Evolutionary conservation across 1,140 invertebrate genomes (phyloP), one percentile per base, ranked within the genome.

Genomic region (Ostrea denselamellosa): DNA sequence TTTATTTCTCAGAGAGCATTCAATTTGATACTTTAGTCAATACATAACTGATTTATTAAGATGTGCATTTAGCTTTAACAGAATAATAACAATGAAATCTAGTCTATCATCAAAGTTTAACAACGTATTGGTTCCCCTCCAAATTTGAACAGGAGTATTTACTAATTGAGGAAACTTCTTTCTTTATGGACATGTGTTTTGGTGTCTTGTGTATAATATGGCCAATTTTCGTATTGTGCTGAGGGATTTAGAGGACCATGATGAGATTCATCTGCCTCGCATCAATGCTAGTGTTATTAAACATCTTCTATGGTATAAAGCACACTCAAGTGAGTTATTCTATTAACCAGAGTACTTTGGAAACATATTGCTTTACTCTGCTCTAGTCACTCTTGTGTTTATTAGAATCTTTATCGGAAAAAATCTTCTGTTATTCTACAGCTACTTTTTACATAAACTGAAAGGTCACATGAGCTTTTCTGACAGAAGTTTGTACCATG

Each of bases 271-370:
- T 77, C 28, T 77, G 68, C 68, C 22, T 77, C 14, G 68, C 25
- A 77, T 77, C 68, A 77, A 77, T 77, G 68, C 68, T 28, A 34
- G 28, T 77, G 68, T 77, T 77, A 28, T 77, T 34, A 77, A 77
- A 77, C 68, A 77, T 25, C 68, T 77, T 77, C 25, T 77, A 34
- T 77, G 68, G 68, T 77, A 77, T 25, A 77, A 77, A 34, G 14
- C 68, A 77, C 22, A 77, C 25, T 28, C 68, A 77, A 77, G 68
- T 77, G 68, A 77, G 68, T 77, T 34, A 77, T n/a, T 62, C 14
- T 62, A 17, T 62, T 17, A 62, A 0, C n/a, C 12, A 14, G n/a
- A n/a, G n/a, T n/a, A n/a, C n/a, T n/a, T n/a, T n/a, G 58, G 34
- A 44, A 44, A 44, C 34, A 44, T 44, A 44, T 44, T 44, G 34